Evolutionary conservation across 2,888 invertebrate species (phyloP).

Genomic region (Idaea biselata): DNA sequence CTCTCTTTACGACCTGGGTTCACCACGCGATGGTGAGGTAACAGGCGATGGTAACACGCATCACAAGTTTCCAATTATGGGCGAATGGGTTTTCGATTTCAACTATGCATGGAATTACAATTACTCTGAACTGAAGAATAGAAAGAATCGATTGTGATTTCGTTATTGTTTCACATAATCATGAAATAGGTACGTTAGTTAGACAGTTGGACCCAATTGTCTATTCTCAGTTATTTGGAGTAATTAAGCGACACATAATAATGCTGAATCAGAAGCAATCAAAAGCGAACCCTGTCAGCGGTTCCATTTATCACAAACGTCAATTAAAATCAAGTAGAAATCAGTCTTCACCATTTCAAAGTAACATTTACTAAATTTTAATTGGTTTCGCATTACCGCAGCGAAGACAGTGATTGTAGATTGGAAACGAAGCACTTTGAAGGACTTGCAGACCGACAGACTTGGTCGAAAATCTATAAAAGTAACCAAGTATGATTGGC

Average conservation of each 20-base stretch:
- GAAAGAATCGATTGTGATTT: background rate
- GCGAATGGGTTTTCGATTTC: background rate
- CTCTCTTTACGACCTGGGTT: background rate
- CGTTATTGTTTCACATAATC: background rate
- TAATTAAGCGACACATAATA: background rate
- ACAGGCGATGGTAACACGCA: background rate
- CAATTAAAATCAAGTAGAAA: background rate
- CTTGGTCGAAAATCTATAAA: background rate
- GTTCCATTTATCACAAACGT: background rate
- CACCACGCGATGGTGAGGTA: background rate
- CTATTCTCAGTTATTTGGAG: background rate
- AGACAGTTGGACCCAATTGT: background rate
- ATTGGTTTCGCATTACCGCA: background rate
- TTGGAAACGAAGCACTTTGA: background rate
- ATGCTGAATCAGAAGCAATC: background rate
- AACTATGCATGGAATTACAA: background rate
- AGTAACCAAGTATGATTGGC: background rate
- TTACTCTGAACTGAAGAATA: background rate
- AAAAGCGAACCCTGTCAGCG: background rate
- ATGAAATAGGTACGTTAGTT: background rate
- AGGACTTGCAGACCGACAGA: background rate
- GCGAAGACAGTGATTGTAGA: background rate
- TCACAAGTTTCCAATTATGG: background rate
- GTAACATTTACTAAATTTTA: background rate
- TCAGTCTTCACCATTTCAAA: background rate